Percentiles rank a stretch among this genome's conserved stretches.
Conservation (phyloP, 2,113 vertebrate genomes). For the Casuarius casuarius region DNA sequence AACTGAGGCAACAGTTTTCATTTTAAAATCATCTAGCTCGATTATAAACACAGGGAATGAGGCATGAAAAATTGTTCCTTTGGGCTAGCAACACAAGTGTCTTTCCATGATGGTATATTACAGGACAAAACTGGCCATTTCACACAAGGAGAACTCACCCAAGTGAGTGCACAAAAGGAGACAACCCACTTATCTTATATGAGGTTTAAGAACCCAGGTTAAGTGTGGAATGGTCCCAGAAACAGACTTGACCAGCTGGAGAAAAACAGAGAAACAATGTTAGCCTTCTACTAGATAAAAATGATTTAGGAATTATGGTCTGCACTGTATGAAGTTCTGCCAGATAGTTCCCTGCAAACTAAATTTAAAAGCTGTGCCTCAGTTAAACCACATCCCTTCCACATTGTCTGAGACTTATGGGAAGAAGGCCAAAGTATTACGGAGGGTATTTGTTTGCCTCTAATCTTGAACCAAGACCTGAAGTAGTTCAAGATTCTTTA, state of each 20-base stretch:
- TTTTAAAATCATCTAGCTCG: background rate
- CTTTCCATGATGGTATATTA: background rate
- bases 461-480: background rate
- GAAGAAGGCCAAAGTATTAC: background rate
- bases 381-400: background rate
- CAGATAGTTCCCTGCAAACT: background rate
- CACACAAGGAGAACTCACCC: background rate
- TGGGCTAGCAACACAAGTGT: background rate
- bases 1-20: background rate
- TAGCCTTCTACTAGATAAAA: background rate
- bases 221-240: background rate
- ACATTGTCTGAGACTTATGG: too few species aligned
- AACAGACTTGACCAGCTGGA: background rate
- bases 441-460: background rate
- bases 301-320: background rate
- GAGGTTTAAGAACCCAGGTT: background rate
- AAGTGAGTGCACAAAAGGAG: background rate
- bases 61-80: background rate
- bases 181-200: background rate
- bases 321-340: background rate
- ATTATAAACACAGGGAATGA: background rate
- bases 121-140: background rate
- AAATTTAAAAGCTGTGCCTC: background rate
- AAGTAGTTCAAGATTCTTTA: background rate
- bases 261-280: background rate